Base-by-base conservation (phyloP, 2,797 vertebrate genomes). In the Enteromius anoplus region DNA sequence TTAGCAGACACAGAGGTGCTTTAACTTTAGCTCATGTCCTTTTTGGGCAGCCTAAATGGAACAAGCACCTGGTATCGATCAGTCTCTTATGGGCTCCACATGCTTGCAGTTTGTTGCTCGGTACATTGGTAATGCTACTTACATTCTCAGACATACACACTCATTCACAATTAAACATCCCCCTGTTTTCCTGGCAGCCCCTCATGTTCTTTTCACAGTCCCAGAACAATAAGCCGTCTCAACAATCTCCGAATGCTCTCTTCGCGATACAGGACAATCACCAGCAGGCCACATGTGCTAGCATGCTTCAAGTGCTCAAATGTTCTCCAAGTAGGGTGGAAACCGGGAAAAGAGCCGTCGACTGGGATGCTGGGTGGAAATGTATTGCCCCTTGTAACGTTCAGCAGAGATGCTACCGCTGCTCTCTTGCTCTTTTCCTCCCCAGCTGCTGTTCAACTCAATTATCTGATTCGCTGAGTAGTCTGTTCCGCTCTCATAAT, bases 11-110 rank as follows among this genome's bases (percentile, higher is more conserved):
- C 51, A 69, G 72, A 78, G 71, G 78, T 73, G 55, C 75, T 85
- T 86, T 79, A 65, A 70, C 87, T 86, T 86, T 84, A 34, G 76
- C 82, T 70, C 80, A 23, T 79, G 80, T 81, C 53, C 78, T 65
- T 83, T 85, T 83, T 81, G 75, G 72, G 83, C 78, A 19, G 51
- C 60, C 42, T 78, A 85, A 88, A 78, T 86, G 72, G 87, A 84
- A 80, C 87, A 86, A 85, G 85, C 86, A 86, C 85, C 81, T 88
- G 87, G 68, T 86, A 88, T 86, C 62, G 87, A 86, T 88, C 85
- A 81, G 68, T 29, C 29, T 79, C 62, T 75, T 60, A 71, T 84
- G 71, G 68, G 83, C 66, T 80, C 34, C 83, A 73, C 77, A 51
- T 78, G 75, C 79, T 55, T 83, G 60, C 78, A 60, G 65, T 77